Percentiles rank a stretch among this genome's conserved stretches.
These are phyloP conservation scores for Phortica variegata DNA, from an alignment of 1,140 invertebrate genomes.

Conservation along the genomic window DNA sequence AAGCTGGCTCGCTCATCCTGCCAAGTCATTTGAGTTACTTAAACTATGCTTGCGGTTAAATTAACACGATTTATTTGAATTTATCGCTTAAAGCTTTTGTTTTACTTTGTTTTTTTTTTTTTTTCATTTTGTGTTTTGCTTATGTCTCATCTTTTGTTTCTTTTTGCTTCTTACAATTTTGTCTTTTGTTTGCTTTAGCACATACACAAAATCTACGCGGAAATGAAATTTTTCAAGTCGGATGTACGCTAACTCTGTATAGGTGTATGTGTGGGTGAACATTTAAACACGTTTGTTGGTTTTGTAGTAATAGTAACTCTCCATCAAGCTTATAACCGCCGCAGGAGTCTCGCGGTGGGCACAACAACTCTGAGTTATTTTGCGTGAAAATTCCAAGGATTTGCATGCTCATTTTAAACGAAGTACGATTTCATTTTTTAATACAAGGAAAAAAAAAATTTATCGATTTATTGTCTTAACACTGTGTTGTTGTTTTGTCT, in stretches of 20 bases:
- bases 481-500: constrained; percentile 3
- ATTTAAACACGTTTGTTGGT: no score
- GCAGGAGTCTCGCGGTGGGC: constrained; percentile 8
- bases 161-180: constrained; percentile 19
- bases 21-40: constrained; percentile 39
- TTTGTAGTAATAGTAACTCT: no score
- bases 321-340: no score
- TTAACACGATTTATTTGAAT: constrained; percentile 50
- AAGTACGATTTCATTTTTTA: no score
- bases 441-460: no score
- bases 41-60: constrained; percentile 46
- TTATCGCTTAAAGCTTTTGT: constrained; percentile 23
- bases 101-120: not conserved
- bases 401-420: constrained; percentile 32
- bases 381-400: constrained; percentile 31
- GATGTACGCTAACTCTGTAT: not conserved
- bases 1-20: not conserved
- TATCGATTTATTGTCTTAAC: constrained; percentile 26
- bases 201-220: no score
- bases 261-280: no score
- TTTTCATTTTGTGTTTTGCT: not conserved
- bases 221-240: constrained; percentile 27
- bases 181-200: constrained; percentile 5
- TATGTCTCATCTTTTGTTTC: constrained; percentile 4
- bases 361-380: no score